phyloP scores from a whole-genome alignment of 1,140 invertebrate species.

The Metopolophium dirhodum region DNA sequence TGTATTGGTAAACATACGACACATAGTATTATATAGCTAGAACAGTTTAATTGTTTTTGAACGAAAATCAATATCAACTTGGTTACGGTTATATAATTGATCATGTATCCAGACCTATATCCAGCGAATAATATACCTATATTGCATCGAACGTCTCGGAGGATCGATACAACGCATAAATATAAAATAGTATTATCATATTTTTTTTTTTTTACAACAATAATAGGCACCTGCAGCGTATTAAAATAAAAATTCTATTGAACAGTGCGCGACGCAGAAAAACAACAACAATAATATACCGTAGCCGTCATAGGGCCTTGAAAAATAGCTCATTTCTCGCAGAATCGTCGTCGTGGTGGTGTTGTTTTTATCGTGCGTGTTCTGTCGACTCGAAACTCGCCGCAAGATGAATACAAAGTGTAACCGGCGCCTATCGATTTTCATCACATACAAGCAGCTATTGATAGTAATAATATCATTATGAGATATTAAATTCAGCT shows the following conservation, averaged over 20 bases:
- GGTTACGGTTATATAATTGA: not conserved
- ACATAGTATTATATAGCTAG: not conserved
- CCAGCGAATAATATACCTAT: not conserved
- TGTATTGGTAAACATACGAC: not conserved
- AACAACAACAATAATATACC: slow-evolving; percentile 10
- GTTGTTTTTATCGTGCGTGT: not conserved
- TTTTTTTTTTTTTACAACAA: not conserved
- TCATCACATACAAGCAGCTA: not conserved
- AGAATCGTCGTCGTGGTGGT: not conserved
- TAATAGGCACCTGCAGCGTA: not conserved
- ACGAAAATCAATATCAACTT: not conserved
- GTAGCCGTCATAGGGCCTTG: slow-evolving; percentile 1
- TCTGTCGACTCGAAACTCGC: not conserved
- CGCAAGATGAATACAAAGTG: not conserved
- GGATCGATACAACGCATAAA: not conserved
- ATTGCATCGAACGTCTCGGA: not conserved
- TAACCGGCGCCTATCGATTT: not conserved
- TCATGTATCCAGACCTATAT: not conserved
- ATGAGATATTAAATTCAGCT: not conserved
- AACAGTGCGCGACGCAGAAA: not conserved
- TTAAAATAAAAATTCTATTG: not conserved
- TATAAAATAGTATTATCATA: not conserved
- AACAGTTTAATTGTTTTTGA: not conserved
- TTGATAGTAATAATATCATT: not conserved
- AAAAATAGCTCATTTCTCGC: slow-evolving; percentile 3